Evolutionary conservation across 92 coral and sea anemone genomes (phyloP), one percentile per base, ranked within the genome.

Genomic region (Phymanthus crucifer): DNA sequence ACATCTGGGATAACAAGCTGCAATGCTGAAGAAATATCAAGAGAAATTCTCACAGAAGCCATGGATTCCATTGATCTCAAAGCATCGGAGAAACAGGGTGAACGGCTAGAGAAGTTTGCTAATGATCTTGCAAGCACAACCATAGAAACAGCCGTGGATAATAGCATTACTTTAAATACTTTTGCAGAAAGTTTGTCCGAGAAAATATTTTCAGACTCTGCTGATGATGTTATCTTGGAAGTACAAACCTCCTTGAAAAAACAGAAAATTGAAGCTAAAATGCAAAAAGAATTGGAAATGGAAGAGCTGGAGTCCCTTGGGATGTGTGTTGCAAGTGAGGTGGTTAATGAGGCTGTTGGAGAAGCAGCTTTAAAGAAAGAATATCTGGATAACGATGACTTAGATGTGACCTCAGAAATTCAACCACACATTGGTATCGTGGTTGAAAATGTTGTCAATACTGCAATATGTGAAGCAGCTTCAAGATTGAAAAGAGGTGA

Each of bases 401-500:
- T 75, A 40, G 89, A 76, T 40, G 70, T 77, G 10, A 58, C 87
- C 14, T 47, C 87, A 32, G 57, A 83, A 61, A 32, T 91, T 70
- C 92, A 91, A 79, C 93, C 96, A 48, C 91, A 83, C 19, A 71
- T 91, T n/a, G 38, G 81, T 38, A 90, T 88, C 11, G 91, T 89
- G 48, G 93, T 91, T 61, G 93, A 91, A 75, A 91, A 91, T 77
- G 81, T 91, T 78, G 93, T 91, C 11, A 91, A 91, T 77, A 89
- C 82, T 69, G 96, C 96, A 68, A 89, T 91, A 70, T 91, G 83
- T 78, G 96, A 91, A 78, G 96, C 96, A 66, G 87, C 84, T n/a
- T 83, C 84, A 23, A 82, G 82, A 80, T 83, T 89, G 32, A 86
- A 80, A 32, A 70, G 78, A 52, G 76, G 26, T 64, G 32, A 48